Conservation (phyloP, 1,140 invertebrate species). For the Ostrea edulis region DNA sequence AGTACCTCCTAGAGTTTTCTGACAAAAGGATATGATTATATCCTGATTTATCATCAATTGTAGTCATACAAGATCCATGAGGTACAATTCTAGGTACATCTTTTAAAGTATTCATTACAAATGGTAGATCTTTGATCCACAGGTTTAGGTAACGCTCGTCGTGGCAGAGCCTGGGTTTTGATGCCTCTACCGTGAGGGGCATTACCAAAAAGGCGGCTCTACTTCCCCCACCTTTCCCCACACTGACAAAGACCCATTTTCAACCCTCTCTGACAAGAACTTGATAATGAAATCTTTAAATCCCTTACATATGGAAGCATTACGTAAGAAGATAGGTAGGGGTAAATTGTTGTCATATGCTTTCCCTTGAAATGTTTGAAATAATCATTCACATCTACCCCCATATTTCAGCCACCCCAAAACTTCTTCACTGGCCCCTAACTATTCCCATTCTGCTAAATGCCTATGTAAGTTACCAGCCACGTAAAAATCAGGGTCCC, state of each 20-base stretch:
- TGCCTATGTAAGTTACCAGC: too few species aligned
- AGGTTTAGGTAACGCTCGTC: slow-evolving; percentile 48
- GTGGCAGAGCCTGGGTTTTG: slow-evolving; percentile 36
- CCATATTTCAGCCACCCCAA: too few species aligned
- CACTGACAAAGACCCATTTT: slow-evolving; percentile 24
- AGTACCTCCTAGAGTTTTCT: slow-evolving; percentile 24
- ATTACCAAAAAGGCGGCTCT: slow-evolving; percentile 27
- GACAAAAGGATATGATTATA: slow-evolving; percentile 49
- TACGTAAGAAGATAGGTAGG: not conserved
- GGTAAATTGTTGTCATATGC: not conserved
- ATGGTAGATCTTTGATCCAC: slow-evolving; percentile 48
- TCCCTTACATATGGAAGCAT: not conserved
- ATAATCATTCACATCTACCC: not conserved
- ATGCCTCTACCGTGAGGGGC: slow-evolving; percentile 17
- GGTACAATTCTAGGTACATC: slow-evolving; percentile 39
- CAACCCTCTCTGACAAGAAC: not conserved
- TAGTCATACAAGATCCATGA: not conserved
- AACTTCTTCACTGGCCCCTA: too few species aligned
- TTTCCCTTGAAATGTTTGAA: not conserved
- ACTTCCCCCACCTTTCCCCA: slow-evolving; percentile 16
- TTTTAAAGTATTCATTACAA: slow-evolving; percentile 47
- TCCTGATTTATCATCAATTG: slow-evolving; percentile 50
- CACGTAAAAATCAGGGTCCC: too few species aligned
- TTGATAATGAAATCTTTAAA: not conserved
- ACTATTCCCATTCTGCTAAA: too few species aligned